Conservation (phyloP, 2,888 invertebrate species). For the Pyrocoelia pectoralis region DNA sequence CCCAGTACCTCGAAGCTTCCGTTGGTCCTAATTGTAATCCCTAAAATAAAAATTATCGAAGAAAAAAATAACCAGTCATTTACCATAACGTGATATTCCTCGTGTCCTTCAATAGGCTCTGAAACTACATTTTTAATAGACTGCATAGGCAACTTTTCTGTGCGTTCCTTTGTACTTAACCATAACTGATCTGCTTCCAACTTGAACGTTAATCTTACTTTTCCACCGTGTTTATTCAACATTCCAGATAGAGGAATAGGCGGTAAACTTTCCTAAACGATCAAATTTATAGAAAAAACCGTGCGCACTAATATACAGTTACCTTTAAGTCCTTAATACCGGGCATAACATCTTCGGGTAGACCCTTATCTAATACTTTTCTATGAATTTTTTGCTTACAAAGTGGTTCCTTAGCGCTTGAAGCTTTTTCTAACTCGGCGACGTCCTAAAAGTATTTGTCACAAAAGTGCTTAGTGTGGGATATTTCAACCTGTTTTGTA, state of each 20-base stretch:
- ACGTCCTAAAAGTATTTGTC: slow-evolving; percentile 59
- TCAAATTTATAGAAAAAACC: slow-evolving; percentile 39
- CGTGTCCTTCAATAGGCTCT: slow-evolving; percentile 88
- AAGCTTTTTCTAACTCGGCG: slow-evolving; percentile 69
- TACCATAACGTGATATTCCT: slow-evolving; percentile 92
- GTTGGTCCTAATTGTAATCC: slow-evolving; percentile 90
- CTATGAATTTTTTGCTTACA: slow-evolving; percentile 82
- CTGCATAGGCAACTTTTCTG: slow-evolving; percentile 90
- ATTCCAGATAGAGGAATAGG: slow-evolving; percentile 85
- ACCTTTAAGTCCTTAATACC: slow-evolving; percentile 84
- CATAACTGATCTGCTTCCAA: slow-evolving; percentile 89
- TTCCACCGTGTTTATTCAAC: slow-evolving; percentile 89
- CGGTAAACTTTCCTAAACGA: slow-evolving; percentile 78
- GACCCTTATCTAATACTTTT: slow-evolving; percentile 88
- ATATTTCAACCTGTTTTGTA: slow-evolving; percentile 66
- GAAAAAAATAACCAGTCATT: background rate
- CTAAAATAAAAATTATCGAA: slow-evolving; percentile 60
- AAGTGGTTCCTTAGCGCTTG: slow-evolving; percentile 73
- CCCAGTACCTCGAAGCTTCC: slow-evolving; percentile 91
- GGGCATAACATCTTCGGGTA: slow-evolving; percentile 89
- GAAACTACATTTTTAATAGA: slow-evolving; percentile 83
- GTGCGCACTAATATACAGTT: slow-evolving; percentile 13
- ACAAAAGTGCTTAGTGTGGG: no score
- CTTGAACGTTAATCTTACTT: slow-evolving; percentile 91
- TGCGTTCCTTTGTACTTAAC: slow-evolving; percentile 92